Evolutionary conservation across 2,113 vertebrate species (phyloP).

Genomic region (Calidris pugnax): DNA sequence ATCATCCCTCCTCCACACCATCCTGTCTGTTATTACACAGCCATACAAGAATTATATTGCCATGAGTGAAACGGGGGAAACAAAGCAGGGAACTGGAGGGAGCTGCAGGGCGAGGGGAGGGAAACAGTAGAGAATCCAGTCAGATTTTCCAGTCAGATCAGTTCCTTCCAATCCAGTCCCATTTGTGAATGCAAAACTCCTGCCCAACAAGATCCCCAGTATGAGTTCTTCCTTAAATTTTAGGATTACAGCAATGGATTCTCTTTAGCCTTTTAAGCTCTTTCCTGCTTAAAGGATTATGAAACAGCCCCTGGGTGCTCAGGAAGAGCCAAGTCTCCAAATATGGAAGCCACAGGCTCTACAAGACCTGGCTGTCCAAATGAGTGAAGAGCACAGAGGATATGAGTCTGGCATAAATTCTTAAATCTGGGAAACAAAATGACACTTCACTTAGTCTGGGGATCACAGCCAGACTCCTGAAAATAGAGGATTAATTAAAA

Average conservation of each 20-base stretch:
- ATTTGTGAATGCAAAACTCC: background rate
- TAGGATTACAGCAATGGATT: constrained; percentile 23
- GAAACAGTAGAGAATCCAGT: background rate
- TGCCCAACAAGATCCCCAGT: background rate
- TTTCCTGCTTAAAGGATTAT: constrained; percentile 54
- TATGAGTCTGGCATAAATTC: background rate
- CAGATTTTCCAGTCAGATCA: background rate
- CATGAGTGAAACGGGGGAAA: background rate
- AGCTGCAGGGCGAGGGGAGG: background rate
- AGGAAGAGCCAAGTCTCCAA: background rate
- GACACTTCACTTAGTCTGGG: background rate
- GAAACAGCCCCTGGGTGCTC: background rate
- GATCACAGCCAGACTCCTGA: background rate
- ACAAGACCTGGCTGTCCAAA: background rate
- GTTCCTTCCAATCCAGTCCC: background rate
- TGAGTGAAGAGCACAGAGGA: background rate
- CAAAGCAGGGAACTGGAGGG: background rate
- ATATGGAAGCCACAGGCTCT: background rate
- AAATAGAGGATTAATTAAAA: background rate
- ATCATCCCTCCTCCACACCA: background rate
- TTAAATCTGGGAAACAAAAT: background rate
- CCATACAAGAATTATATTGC: too few species aligned
- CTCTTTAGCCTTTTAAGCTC: constrained; percentile 32
- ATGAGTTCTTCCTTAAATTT: constrained; percentile 1
- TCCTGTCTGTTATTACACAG: background rate